Base-by-base conservation (phyloP, 2,888 invertebrate genomes). In the Deilephila elpenor region DNA sequence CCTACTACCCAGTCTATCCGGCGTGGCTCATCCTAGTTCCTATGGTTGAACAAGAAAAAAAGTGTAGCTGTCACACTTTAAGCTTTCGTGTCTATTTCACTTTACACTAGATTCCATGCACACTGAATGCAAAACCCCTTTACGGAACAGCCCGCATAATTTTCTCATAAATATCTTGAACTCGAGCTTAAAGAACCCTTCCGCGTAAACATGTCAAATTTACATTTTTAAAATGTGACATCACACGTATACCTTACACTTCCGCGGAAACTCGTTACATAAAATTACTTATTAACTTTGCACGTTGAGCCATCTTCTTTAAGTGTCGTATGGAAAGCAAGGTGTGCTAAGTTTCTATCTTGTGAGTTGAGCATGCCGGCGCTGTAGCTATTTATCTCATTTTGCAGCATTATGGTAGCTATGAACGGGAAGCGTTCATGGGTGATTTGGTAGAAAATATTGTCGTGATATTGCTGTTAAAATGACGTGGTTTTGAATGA, bases 211-310 rank as follows among this genome's bases (percentile, higher is more conserved):
- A 44, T 56, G 56, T 56, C 19, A 56, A 56, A 56, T 56, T 56
- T 56, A 56, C n/a, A 29, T 17, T 25, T 60, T 60, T 60, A 29
- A 29, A 29, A 60, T 29, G 29, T 29, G 29, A 32, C 29, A 5
- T 60, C 60, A 60, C 25, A 25, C 25, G 20, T 29, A 60, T 29
- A 14, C 60, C 29, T 11, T 60, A n/a, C 60, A 17, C 29, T 60
- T 29, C 60, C 60, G 25, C 5, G 60, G 11, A 60, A 60, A 11
- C 60, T 60, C 60, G 17, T 60, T 60, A 60, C 60, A 60, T 29
- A 25, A 60, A 60, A 56, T 67, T 70, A 51, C 70, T 64, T 29
- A 67, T 67, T 29, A 60, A 60, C 60, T 25, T 60, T 29, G 14
- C 60, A 29, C 56, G n/a, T n/a, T n/a, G 17, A 25, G 60, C 25